Conservation (phyloP, 2,888 invertebrate genomes). For the Muschampia staudingeri region DNA sequence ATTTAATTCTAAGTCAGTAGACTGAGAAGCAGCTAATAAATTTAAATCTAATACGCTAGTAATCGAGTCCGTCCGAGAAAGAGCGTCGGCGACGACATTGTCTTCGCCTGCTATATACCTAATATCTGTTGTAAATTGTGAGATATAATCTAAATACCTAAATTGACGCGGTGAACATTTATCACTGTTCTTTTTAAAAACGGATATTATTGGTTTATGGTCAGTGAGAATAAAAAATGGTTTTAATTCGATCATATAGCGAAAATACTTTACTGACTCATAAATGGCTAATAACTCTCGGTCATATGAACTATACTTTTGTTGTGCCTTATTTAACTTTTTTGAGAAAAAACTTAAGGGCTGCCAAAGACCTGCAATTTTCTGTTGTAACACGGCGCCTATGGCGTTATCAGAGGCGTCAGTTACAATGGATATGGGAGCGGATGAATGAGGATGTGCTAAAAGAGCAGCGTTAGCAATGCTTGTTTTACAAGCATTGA, state of each 20-base stretch:
- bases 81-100: conserved; percentile 8
- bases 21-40: background rate
- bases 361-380: conserved; percentile 13
- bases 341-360: conserved; percentile 7
- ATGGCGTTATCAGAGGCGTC: conserved; percentile 26
- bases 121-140: conserved; percentile 23
- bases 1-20: too few species aligned
- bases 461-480: conserved; percentile 7
- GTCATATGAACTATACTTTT: conserved; percentile 68
- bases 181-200: background rate
- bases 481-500: background rate
- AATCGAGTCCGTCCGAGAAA: conserved; percentile 36
- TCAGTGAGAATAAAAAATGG: conserved; percentile 28
- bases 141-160: conserved; percentile 15
- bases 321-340: background rate
- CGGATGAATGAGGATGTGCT: background rate
- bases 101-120: conserved; percentile 18
- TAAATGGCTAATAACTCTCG: conserved; percentile 75
- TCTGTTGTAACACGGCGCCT: conserved; percentile 22
- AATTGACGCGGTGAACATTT: conserved; percentile 27
- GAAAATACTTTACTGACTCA: conserved; percentile 58
- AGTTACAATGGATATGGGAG: conserved; percentile 5
- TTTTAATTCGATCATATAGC: conserved; percentile 39
- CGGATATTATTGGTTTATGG: background rate
- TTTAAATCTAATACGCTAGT: conserved; percentile 24